phyloP scores from a whole-genome alignment of 2,113 vertebrate species.

The Dinomys branickii region DNA sequence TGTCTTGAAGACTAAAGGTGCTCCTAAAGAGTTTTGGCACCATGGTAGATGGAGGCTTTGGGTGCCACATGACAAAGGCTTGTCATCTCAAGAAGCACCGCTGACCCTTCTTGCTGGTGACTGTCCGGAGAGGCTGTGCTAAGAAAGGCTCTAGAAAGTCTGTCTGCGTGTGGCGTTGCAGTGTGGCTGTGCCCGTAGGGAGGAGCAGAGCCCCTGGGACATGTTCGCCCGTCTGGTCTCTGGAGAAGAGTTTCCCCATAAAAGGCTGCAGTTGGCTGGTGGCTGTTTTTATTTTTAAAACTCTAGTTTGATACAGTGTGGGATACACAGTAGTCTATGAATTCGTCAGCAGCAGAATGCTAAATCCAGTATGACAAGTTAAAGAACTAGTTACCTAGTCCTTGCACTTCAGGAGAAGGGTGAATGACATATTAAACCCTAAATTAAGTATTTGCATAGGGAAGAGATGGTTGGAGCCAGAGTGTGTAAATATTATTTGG shows the following conservation, averaged over 20 bases:
- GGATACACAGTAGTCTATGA: not conserved
- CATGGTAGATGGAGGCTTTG: not conserved
- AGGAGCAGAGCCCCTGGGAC: not conserved
- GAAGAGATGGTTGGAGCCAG: not conserved
- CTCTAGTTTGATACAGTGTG: not conserved
- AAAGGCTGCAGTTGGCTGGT: not conserved
- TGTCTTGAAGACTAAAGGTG: not conserved
- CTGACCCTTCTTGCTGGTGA: not conserved
- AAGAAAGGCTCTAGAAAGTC: not conserved
- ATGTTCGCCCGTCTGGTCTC: not conserved
- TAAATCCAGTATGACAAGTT: not conserved
- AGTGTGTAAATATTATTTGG: not conserved
- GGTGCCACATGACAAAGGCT: not conserved
- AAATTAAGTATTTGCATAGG: not conserved
- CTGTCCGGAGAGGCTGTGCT: not conserved
- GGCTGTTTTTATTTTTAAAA: not conserved
- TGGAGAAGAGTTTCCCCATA: not conserved
- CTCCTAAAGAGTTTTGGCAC: not conserved
- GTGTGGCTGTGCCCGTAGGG: not conserved
- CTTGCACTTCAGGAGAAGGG: not conserved
- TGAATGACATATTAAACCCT: not conserved
- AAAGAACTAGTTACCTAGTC: not conserved
- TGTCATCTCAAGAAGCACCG: not conserved
- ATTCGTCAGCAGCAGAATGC: conserved; percentile 5
- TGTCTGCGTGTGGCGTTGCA: not conserved